phyloP scores from a whole-genome alignment of 2,797 vertebrate genomes.

The Rhinophrynus dorsalis region DNA sequence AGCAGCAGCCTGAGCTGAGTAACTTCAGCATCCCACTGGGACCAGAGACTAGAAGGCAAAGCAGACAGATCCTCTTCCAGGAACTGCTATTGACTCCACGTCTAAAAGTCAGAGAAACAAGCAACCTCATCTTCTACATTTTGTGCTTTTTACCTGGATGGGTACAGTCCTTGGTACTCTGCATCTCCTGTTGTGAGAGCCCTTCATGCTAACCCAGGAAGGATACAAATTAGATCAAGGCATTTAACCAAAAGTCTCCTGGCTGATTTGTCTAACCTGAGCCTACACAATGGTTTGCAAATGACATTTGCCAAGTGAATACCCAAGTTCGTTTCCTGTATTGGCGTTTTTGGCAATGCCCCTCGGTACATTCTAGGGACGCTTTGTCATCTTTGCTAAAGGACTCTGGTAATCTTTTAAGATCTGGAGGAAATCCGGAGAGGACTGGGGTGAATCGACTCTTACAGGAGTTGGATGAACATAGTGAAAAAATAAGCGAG shows the following conservation, averaged over 20 bases:
- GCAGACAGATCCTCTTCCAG: slow-evolving; percentile 18
- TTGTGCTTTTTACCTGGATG: slow-evolving; percentile 4
- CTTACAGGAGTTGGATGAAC: no score
- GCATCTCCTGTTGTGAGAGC: neutral
- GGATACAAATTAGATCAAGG: neutral
- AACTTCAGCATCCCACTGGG: slow-evolving; percentile 6
- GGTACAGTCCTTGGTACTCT: neutral
- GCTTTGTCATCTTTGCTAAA: no score
- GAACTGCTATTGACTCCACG: neutral
- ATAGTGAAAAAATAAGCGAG: no score
- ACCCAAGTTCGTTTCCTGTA: no score
- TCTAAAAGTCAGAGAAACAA: neutral
- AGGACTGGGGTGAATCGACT: no score
- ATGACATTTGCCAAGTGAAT: no score
- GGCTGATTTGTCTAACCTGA: neutral
- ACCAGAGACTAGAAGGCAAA: neutral
- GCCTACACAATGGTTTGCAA: slow-evolving; percentile 34
- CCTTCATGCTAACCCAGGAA: slow-evolving; percentile 1
- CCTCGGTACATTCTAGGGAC: no score
- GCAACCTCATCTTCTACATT: neutral
- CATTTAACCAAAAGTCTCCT: neutral
- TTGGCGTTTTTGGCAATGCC: no score
- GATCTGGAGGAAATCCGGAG: no score
- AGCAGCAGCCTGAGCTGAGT: neutral
- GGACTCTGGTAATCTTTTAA: no score